Conservation (phyloP, 2,888 invertebrate genomes). For the Troilus luridus region DNA sequence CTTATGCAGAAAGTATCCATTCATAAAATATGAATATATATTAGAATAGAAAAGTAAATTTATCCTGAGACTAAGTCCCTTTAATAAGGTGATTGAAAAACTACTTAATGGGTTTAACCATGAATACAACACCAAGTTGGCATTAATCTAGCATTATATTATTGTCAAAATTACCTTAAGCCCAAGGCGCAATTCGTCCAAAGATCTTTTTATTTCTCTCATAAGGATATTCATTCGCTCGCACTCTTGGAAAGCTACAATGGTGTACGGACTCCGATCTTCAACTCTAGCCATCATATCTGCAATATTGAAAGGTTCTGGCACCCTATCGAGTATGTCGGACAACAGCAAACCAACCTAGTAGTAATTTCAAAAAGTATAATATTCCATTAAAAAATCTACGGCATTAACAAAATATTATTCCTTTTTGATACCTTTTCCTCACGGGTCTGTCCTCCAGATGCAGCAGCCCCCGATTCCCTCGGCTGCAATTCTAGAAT, state of each 20-base stretch:
- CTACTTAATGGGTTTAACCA: too few species aligned
- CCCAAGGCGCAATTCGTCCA: constrained; percentile 89
- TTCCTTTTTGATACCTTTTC: constrained; percentile 76
- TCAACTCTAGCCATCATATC: constrained; percentile 91
- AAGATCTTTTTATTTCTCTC: constrained; percentile 83
- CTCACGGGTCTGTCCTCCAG: constrained; percentile 81
- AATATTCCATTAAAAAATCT: background rate
- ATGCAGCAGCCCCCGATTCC: constrained; percentile 81
- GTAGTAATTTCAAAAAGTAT: constrained; percentile 51
- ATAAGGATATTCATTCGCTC: constrained; percentile 94
- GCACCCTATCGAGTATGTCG: constrained; percentile 89
- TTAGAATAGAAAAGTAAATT: too few species aligned
- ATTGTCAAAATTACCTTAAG: constrained; percentile 76
- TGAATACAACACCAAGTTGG: too few species aligned
- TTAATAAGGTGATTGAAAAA: too few species aligned
- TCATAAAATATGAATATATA: too few species aligned
- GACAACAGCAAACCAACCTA: constrained; percentile 83
- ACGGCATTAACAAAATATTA: background rate
- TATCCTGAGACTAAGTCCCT: too few species aligned
- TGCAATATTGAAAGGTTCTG: constrained; percentile 87
- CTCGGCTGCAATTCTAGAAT: constrained; percentile 93
- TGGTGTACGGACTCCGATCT: constrained; percentile 91
- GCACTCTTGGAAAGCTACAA: constrained; percentile 94
- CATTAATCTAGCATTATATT: background rate
- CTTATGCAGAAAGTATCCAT: too few species aligned